phyloP scores from a whole-genome alignment of 2,888 invertebrate species.

The Aporophyla nigra region DNA sequence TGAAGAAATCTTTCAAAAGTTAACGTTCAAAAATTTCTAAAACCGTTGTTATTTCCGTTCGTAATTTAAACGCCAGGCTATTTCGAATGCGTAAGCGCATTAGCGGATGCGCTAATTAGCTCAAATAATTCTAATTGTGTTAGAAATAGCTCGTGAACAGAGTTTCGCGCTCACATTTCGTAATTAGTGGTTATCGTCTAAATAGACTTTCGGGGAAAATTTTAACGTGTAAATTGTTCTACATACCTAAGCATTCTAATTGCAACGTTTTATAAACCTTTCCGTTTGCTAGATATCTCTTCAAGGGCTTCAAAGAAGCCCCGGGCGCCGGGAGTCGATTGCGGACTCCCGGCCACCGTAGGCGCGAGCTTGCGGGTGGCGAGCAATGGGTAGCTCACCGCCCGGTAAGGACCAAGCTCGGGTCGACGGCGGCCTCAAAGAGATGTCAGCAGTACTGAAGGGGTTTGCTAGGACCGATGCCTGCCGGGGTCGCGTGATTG shows the following conservation, averaged over 20 bases:
- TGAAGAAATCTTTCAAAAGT: not conserved
- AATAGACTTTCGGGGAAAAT: constrained; percentile 31
- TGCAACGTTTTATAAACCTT: not conserved
- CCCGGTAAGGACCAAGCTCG: no score
- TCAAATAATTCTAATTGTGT: constrained; percentile 57
- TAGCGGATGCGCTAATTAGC: constrained; percentile 59
- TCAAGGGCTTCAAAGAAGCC: not conserved
- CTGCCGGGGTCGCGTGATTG: no score
- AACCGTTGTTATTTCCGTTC: constrained; percentile 36
- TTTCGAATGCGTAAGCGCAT: constrained; percentile 34
- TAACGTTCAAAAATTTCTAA: constrained; percentile 9
- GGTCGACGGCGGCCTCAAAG: no score
- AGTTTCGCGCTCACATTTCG: constrained; percentile 41
- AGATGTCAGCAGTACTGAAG: no score
- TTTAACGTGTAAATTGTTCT: not conserved
- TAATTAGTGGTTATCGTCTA: constrained; percentile 48
- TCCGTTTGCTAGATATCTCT: not conserved
- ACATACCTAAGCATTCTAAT: not conserved
- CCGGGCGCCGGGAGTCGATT: no score
- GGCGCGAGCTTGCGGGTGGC: no score
- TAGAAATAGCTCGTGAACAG: constrained; percentile 27
- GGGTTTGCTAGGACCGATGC: no score
- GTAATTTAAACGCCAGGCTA: constrained; percentile 38
- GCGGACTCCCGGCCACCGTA: no score
- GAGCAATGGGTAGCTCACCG: no score